Evolutionary conservation across 1,140 invertebrate genomes (phyloP).

Genomic region (Diabrotica virgifera): DNA sequence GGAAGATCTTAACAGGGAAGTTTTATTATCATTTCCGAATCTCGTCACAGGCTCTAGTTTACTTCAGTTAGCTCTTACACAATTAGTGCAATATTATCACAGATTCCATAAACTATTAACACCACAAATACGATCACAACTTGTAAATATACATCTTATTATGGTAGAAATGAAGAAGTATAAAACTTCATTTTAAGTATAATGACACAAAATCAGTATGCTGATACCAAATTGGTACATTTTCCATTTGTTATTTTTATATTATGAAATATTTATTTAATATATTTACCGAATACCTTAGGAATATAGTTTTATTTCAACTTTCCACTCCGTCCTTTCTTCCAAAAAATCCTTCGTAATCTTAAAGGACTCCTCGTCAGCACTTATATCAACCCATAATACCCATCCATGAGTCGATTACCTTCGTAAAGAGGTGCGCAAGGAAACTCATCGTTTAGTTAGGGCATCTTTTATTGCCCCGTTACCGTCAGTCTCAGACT

Average conservation of each 20-base stretch:
- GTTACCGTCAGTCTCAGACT: no score
- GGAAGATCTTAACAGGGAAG: constrained; percentile 91
- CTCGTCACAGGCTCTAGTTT: constrained; percentile 92
- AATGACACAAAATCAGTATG: background rate
- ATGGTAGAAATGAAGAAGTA: constrained; percentile 99
- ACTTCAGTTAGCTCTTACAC: constrained; percentile 89
- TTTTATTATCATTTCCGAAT: constrained; percentile 93
- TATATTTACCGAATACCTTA: background rate
- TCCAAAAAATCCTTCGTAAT: background rate
- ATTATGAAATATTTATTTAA: background rate
- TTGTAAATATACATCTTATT: constrained; percentile 97
- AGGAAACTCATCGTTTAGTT: no score
- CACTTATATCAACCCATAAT: no score
- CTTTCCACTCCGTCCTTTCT: background rate
- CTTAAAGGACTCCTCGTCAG: no score
- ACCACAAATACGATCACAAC: constrained; percentile 80
- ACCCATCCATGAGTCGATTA: no score
- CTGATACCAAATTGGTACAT: background rate
- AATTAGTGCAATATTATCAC: constrained; percentile 97
- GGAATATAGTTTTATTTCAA: background rate
- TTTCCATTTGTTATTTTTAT: constrained; percentile 1
- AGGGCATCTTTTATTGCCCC: no score
- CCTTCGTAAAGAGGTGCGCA: no score
- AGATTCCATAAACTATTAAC: constrained; percentile 94
- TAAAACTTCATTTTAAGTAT: constrained; percentile 79